Evolutionary conservation across 2,113 vertebrate genomes (phyloP).

Genomic region (Psettodes erumei): DNA sequence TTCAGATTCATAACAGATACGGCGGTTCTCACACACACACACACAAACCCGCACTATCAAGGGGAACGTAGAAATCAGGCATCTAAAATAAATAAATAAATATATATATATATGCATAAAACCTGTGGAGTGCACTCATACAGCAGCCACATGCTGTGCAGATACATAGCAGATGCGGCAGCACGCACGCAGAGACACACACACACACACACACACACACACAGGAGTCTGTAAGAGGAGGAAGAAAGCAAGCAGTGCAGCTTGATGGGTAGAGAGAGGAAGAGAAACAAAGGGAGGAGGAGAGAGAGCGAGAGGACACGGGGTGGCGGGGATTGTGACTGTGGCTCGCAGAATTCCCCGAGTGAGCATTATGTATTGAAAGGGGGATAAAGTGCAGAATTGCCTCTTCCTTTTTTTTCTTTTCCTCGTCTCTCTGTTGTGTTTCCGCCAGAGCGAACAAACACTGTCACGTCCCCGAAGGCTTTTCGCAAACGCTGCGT

Average conservation of each 20-base stretch:
- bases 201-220: slow-evolving; percentile 29
- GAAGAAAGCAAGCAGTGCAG: slow-evolving; percentile 32
- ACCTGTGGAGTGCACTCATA: slow-evolving; percentile 17
- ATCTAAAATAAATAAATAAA: slow-evolving; percentile 38
- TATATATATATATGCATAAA: slow-evolving; percentile 13
- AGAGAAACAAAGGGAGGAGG: slow-evolving; percentile 45
- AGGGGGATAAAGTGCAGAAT: slow-evolving; percentile 70
- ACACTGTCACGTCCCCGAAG: slow-evolving; percentile 59
- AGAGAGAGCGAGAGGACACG: slow-evolving; percentile 20
- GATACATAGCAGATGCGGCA: slow-evolving; percentile 49
- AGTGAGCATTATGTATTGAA: slow-evolving; percentile 71
- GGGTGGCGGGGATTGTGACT: slow-evolving; percentile 50
- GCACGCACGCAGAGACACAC: slow-evolving; percentile 20
- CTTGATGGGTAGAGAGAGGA: slow-evolving; percentile 41
- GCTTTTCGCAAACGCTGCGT: slow-evolving; percentile 10
- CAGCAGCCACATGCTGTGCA: slow-evolving; percentile 44
- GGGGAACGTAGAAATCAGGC: slow-evolving; percentile 21
- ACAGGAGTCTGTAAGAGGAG: slow-evolving; percentile 16
- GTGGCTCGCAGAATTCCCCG: slow-evolving; percentile 69
- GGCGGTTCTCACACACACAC: neutral
- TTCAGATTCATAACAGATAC: slow-evolving; percentile 36
- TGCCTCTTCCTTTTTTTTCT: slow-evolving; percentile 40
- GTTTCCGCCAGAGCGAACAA: slow-evolving; percentile 66
- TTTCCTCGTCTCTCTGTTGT: slow-evolving; percentile 51
- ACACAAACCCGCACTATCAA: slow-evolving; percentile 13